Evolutionary conservation across 2,797 vertebrate species (phyloP).

Genomic region (Passerculus sandwichensis): DNA sequence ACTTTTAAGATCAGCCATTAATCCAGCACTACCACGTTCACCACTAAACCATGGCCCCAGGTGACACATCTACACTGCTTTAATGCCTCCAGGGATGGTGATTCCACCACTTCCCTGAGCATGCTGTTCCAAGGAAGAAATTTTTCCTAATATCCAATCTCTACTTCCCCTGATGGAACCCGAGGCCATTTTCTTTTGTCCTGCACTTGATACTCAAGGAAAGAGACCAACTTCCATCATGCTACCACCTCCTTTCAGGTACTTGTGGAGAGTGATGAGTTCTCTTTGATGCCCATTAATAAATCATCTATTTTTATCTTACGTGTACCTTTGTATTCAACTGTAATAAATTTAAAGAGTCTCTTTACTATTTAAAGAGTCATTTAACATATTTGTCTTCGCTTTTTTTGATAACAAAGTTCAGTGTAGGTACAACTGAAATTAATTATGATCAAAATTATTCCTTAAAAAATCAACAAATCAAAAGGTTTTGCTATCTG

Average conservation of each 20-base stretch:
- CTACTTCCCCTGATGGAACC: not conserved
- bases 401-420: not conserved
- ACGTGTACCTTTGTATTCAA: not conserved
- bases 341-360: not conserved
- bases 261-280: not conserved
- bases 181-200: not conserved
- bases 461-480: not conserved
- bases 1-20: not conserved
- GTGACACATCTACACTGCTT: not conserved
- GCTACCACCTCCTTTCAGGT: not conserved
- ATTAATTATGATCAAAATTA: not conserved
- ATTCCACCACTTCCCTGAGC: not conserved
- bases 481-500: not conserved
- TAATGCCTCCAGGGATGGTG: not conserved
- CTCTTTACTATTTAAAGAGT: not conserved
- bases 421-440: not conserved
- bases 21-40: not conserved
- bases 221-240: fast-evolving
- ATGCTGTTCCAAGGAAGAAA: not conserved
- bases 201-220: not conserved
- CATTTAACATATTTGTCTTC: not conserved
- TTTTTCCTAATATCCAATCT: not conserved
- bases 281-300: not conserved
- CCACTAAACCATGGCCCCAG: not conserved
- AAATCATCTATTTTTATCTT: not conserved